phyloP scores from a whole-genome alignment of 1,140 invertebrate genomes.

The Drosophila murphyi region DNA sequence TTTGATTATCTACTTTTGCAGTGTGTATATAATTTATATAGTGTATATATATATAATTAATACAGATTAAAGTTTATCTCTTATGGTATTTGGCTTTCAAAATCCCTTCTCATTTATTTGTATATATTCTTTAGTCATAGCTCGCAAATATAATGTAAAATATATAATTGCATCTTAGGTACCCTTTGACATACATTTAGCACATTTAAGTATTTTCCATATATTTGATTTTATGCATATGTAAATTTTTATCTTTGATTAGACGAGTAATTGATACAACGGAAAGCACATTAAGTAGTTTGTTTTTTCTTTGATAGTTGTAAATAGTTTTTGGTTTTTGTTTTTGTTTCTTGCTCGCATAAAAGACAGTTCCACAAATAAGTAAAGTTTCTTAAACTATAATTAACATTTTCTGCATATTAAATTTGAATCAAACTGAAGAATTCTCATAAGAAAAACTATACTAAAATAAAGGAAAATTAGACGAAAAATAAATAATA shows the following conservation, averaged over 20 bases:
- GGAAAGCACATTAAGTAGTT: slow-evolving; percentile 59
- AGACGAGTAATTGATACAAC: slow-evolving; percentile 61
- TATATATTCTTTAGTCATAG: slow-evolving; percentile 18
- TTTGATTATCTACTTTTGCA: neutral
- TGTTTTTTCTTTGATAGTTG: slow-evolving; percentile 31
- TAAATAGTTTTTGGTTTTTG: slow-evolving; percentile 32
- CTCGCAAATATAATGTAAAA: slow-evolving; percentile 4
- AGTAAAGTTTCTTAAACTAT: too few relatives aligned
- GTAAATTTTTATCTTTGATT: slow-evolving; percentile 27
- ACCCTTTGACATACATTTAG: slow-evolving; percentile 54
- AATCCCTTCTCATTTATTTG: neutral
- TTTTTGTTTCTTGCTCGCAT: neutral
- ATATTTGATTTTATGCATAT: slow-evolving; percentile 33
- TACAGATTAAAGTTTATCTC: slow-evolving; percentile 2
- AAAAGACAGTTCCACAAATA: neutral
- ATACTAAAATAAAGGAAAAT: too few relatives aligned
- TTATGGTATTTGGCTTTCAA: slow-evolving; percentile 6
- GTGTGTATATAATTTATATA: neutral
- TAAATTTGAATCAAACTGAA: too few relatives aligned
- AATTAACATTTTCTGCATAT: too few relatives aligned
- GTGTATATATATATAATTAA: neutral
- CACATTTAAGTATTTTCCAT: slow-evolving; percentile 35
- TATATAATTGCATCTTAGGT: slow-evolving; percentile 52
- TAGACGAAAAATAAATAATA: too few relatives aligned
- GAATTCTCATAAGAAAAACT: too few relatives aligned